Evolutionary conservation across 2,888 invertebrate genomes (phyloP).

Genomic region (Rhamnusium bicolor): DNA sequence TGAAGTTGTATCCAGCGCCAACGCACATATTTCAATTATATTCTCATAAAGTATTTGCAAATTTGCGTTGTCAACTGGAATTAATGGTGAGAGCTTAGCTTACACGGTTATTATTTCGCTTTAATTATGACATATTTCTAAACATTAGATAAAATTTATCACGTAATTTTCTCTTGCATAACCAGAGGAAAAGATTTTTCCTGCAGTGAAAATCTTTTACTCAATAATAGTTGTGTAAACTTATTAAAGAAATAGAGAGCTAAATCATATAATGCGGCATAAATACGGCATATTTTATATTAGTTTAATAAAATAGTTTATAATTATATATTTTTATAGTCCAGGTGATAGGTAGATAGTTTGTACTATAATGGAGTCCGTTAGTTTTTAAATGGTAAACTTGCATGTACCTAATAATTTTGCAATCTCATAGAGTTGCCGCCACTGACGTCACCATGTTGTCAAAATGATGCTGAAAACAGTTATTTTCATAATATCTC

Average conservation of each 20-base stretch:
- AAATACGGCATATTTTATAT: too few relatives aligned
- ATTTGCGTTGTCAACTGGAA: not conserved
- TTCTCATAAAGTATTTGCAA: not conserved
- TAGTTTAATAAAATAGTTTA: too few relatives aligned
- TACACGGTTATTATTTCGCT: not conserved
- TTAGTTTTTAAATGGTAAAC: too few relatives aligned
- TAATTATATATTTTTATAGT: too few relatives aligned
- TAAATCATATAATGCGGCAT: not conserved
- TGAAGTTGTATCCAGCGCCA: not conserved
- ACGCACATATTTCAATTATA: not conserved
- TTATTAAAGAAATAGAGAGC: not conserved
- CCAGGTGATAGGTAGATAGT: too few relatives aligned
- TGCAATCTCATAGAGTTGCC: too few relatives aligned
- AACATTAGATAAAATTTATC: too few relatives aligned
- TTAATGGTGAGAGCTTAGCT: not conserved
- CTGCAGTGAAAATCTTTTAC: not conserved
- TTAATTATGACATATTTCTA: not conserved
- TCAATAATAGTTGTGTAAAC: not conserved
- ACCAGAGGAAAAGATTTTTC: not conserved
- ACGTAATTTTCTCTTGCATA: not conserved
- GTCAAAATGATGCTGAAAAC: too few relatives aligned
- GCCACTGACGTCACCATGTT: too few relatives aligned
- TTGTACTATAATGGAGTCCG: too few relatives aligned
- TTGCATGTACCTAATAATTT: too few relatives aligned
- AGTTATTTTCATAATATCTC: too few relatives aligned